Base-by-base conservation (phyloP, 2,888 invertebrate species). In the Euzophera pinguis region DNA sequence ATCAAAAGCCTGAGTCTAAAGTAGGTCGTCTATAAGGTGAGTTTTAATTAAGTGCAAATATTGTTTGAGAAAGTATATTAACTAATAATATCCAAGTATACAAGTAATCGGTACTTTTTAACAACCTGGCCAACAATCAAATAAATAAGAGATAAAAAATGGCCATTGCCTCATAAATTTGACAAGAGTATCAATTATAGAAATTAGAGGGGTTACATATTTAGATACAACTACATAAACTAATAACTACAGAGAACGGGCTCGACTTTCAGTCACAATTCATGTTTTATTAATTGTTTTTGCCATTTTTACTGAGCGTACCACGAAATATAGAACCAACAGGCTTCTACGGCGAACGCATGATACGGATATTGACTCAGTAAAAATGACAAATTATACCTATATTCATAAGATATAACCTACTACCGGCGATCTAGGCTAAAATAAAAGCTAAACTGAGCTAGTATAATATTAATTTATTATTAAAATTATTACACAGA, bases 331-430 rank as follows among this genome's bases (percentile, higher is more conserved):
- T n/a, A n/a, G n/a, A n/a, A n/a, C n/a, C n/a, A n/a, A n/a, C n/a
- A n/a, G n/a, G n/a, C n/a, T n/a, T n/a, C n/a, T n/a, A n/a, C n/a
- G n/a, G n/a, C n/a, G n/a, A n/a, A n/a, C n/a, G n/a, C n/a, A n/a
- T n/a, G n/a, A n/a, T n/a, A n/a, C n/a, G n/a, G n/a, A n/a, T n/a
- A n/a, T n/a, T n/a, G n/a, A n/a, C 35, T 42, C 27, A 27, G 48
- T 48, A 51, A 51, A 47, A 54, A 50, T 43, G 17, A 22, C 37
- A 12, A 14, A 7, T 32, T 2, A 12, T 14, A 63, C 66, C 71
- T 72, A 59, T 64, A 65, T 75, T 75, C 74, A 75, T 77, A 74
- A 76, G 75, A 75, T 65, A 65, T 48, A 35, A 37, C 13, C 48
- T 48, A 48, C 22, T 9, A 38, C 22, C 38, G 13, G 47, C 47